Evolutionary conservation across 2,113 vertebrate species (phyloP).

Genomic region (Fulica atra): DNA sequence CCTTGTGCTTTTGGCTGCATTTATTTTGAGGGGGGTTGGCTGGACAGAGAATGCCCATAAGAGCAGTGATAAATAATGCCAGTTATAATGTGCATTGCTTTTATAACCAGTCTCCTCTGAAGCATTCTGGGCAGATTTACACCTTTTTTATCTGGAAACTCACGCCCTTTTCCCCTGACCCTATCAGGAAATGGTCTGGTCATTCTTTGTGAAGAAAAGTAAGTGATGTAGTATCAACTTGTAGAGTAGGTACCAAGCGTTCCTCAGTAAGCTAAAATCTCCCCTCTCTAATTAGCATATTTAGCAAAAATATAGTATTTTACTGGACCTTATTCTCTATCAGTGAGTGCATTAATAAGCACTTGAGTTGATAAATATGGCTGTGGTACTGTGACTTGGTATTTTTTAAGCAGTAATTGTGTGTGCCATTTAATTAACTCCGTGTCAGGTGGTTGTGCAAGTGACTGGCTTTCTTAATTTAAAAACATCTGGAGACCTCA

Average conservation of each 20-base stretch:
- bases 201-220: background rate
- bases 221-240: background rate
- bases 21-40: background rate
- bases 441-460: background rate
- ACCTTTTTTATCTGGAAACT: background rate
- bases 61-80: background rate
- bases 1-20: background rate
- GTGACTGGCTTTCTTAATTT: background rate
- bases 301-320: background rate
- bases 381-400: background rate
- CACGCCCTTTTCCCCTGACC: background rate
- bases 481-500: background rate
- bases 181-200: background rate
- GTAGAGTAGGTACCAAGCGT: background rate
- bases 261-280: background rate
- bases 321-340: background rate
- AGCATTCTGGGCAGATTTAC: background rate
- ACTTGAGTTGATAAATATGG: background rate
- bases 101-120: background rate
- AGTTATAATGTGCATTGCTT: background rate
- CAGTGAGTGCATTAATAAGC: background rate
- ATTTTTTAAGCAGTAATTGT: background rate
- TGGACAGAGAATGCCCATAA: background rate
- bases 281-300: rapidly evolving
- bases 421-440: background rate